Conservation (phyloP, 23 tunicate genomes). For the Styela clava region DNA sequence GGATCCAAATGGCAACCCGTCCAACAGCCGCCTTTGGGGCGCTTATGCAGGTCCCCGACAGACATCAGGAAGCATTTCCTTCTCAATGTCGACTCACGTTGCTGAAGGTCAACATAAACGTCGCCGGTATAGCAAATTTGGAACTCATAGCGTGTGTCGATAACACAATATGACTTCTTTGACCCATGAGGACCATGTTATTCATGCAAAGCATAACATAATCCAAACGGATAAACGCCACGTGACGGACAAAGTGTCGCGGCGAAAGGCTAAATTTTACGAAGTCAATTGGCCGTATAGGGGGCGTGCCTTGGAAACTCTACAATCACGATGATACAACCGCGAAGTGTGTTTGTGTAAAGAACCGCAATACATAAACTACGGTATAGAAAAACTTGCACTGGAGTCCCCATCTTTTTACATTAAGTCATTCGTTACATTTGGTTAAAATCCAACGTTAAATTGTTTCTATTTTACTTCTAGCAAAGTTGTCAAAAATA, state of each 20-base stretch:
- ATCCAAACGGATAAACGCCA: background rate
- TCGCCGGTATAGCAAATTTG: background rate
- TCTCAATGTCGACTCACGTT: background rate
- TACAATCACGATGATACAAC: background rate
- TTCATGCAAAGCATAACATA: background rate
- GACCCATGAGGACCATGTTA: background rate
- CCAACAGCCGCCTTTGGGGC: slow-evolving; percentile 1
- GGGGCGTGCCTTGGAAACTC: background rate
- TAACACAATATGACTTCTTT: background rate
- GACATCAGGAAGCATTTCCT: background rate
- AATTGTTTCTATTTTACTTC: too few relatives aligned
- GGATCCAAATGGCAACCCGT: background rate
- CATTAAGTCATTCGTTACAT: too few relatives aligned
- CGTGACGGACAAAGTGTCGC: background rate
- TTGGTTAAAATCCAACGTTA: too few relatives aligned
- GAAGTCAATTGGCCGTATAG: background rate
- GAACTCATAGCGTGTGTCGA: background rate
- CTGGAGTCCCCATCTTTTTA: too few relatives aligned
- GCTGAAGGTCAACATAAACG: background rate
- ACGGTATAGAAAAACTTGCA: too few relatives aligned
- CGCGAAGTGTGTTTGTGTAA: background rate
- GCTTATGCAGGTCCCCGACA: background rate
- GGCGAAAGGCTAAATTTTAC: background rate
- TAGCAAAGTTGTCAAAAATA: too few relatives aligned
- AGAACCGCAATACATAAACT: background rate